Evolutionary conservation across 1,140 invertebrate genomes (phyloP).

Genomic region (Oreohelix idahoensis): DNA sequence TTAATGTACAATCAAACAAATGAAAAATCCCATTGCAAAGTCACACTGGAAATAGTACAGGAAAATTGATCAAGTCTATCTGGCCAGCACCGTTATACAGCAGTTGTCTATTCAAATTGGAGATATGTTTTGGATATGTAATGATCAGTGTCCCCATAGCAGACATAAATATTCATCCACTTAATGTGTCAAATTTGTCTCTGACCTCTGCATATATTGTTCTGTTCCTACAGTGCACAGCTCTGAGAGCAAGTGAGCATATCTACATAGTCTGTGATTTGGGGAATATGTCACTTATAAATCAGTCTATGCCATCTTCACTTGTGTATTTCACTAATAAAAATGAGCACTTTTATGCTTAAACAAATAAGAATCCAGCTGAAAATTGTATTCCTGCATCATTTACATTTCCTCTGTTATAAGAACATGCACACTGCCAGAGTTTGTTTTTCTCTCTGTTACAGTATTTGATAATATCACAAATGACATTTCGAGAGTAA

Average conservation of each 20-base stretch:
- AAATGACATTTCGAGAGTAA: background rate
- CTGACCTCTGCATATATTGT: too few species aligned
- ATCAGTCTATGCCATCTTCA: background rate
- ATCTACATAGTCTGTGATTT: too few species aligned
- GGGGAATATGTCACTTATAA: too few species aligned
- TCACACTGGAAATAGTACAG: constrained; percentile 8
- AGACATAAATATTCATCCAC: background rate
- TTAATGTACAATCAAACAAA: background rate
- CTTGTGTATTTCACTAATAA: background rate
- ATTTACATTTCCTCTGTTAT: background rate
- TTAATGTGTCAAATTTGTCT: background rate
- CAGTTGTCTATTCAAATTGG: background rate
- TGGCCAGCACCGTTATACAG: background rate
- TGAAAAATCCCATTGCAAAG: background rate
- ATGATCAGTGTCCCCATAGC: background rate
- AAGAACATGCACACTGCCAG: background rate
- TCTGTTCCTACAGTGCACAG: too few species aligned
- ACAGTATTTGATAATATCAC: background rate
- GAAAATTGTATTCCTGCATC: background rate
- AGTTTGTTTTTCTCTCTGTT: background rate
- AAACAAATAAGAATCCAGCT: background rate
- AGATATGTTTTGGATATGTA: constrained; percentile 10
- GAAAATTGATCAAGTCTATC: background rate
- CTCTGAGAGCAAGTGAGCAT: too few species aligned
- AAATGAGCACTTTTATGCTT: background rate